phyloP scores from a whole-genome alignment of 1,140 invertebrate genomes.

The Drosophila ambigua region DNA sequence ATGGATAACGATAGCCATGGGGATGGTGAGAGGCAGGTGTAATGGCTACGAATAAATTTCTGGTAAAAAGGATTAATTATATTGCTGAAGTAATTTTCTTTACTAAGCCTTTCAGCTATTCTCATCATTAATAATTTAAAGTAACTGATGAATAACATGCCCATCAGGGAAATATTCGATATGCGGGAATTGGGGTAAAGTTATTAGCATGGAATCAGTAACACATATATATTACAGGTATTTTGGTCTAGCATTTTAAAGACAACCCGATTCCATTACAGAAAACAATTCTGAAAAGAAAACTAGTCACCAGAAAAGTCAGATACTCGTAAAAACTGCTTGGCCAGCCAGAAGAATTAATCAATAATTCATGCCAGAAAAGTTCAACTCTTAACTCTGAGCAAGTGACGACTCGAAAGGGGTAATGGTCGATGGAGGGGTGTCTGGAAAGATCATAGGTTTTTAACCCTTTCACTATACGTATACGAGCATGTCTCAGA shows the following conservation, averaged over 20 bases:
- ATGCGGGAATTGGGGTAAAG: no score
- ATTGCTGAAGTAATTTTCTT: background rate
- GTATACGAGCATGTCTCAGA: constrained; percentile 58
- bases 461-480: constrained; percentile 82
- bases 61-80: constrained; percentile 42
- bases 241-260: background rate
- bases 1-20: background rate
- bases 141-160: constrained; percentile 2
- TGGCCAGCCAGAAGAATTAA: constrained; percentile 48
- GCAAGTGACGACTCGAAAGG: background rate
- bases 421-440: background rate
- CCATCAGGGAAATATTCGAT: background rate
- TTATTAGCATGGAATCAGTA: no score
- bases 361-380: constrained; percentile 77
- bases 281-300: constrained; percentile 8
- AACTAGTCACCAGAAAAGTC: background rate
- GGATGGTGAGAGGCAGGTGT: constrained; percentile 44
- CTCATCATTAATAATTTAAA: constrained; percentile 49
- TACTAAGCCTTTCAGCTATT: constrained; percentile 3
- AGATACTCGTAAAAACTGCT: constrained; percentile 6
- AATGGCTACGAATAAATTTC: constrained; percentile 53
- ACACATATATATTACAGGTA: constrained; percentile 13
- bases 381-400: constrained; percentile 40
- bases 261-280: constrained; percentile 6
- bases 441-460: constrained; percentile 60